phyloP scores from a whole-genome alignment of 2,797 vertebrate genomes.

The Acropternis orthonyx region DNA sequence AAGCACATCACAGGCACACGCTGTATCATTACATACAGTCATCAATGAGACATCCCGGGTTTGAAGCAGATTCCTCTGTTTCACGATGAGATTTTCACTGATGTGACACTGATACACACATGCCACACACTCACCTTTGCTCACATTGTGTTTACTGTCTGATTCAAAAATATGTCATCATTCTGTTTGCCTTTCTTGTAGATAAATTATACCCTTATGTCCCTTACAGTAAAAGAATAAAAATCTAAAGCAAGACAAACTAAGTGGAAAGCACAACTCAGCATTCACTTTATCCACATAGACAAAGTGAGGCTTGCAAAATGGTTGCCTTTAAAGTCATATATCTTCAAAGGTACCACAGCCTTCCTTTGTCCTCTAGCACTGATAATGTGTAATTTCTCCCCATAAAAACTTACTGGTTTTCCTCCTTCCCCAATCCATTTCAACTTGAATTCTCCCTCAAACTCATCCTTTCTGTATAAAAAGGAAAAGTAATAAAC shows the following conservation, averaged over 20 bases:
- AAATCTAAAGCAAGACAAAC: neutral
- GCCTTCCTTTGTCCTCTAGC: neutral
- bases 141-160: neutral
- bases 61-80: neutral
- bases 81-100: neutral
- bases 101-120: neutral
- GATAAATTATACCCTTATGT: neutral
- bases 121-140: neutral
- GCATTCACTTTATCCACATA: neutral
- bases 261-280: neutral
- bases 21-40: neutral
- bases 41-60: rapidly evolving
- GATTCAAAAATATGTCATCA: neutral
- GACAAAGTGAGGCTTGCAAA: neutral
- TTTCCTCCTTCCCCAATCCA: neutral
- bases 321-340: neutral
- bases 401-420: neutral
- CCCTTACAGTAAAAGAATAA: neutral
- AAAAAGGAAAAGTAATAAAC: neutral
- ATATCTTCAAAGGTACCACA: neutral
- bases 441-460: neutral
- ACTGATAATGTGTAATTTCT: neutral
- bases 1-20: neutral
- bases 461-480: neutral
- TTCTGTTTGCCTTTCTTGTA: neutral